Percentiles rank a stretch among this genome's conserved stretches.
These are phyloP conservation scores for Telmatochromis brichardi DNA, from an alignment of 2,113 vertebrate species.

Conservation along the genomic window DNA sequence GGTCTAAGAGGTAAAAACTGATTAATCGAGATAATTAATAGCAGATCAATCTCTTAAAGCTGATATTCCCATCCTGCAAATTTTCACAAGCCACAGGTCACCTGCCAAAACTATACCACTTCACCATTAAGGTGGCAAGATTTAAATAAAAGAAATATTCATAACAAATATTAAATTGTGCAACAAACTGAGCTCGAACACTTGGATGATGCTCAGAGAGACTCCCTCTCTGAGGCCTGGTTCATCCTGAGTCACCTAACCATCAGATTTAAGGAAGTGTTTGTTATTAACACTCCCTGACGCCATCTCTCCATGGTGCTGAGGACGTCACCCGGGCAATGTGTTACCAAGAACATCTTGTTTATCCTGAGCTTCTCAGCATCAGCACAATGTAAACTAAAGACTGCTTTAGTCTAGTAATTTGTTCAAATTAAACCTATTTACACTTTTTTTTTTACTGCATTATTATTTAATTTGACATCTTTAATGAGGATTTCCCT, in stretches of 20 bases:
- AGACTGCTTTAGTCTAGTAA: background rate
- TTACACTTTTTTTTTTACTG: background rate
- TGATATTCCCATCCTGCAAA: background rate
- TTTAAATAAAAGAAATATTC: background rate
- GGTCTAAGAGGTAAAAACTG: background rate
- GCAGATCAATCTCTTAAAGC: background rate
- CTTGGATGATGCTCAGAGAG: background rate
- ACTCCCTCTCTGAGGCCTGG: background rate
- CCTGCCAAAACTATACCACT: background rate
- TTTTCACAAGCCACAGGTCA: background rate
- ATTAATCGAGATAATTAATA: background rate
- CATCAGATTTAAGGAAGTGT: background rate
- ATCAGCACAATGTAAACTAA: background rate
- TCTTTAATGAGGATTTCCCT: background rate
- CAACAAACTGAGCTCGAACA: background rate
- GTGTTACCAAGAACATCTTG: background rate
- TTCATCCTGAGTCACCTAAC: background rate
- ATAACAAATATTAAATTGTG: background rate
- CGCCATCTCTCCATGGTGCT: conserved; percentile 54
- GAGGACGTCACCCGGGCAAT: background rate
- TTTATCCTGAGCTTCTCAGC: background rate
- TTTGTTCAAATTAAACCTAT: background rate
- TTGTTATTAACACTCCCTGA: background rate
- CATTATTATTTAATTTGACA: background rate
- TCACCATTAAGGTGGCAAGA: background rate